A percentile compares a stretch with the other conserved stretches of the same genome.
These are phyloP conservation scores for Pluvianellus socialis DNA, from an alignment of 2,113 vertebrate species.

Conservation along the genomic window DNA sequence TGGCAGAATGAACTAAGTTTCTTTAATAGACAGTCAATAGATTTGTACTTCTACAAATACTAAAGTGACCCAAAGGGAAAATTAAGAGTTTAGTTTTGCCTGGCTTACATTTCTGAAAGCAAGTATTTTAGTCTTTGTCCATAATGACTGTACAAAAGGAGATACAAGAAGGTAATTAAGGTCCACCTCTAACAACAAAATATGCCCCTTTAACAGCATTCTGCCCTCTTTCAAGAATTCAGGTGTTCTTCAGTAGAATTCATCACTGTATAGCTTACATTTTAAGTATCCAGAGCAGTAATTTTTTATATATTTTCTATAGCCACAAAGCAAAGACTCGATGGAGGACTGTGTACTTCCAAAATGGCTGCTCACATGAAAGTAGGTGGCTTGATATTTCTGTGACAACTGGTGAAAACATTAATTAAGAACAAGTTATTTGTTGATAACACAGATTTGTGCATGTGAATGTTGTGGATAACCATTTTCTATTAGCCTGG, in stretches of 20 bases:
- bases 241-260: background rate
- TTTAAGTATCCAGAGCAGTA: background rate
- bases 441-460: background rate
- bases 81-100: background rate
- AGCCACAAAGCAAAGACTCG: background rate
- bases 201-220: background rate
- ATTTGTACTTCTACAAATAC: background rate
- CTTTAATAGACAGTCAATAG: background rate
- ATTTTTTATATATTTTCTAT: background rate
- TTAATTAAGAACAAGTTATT: background rate
- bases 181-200: background rate
- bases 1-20: background rate
- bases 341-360: fast-evolving
- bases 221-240: background rate
- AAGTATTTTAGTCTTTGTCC: background rate
- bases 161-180: background rate
- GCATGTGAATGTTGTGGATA: background rate
- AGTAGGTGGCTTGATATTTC: background rate
- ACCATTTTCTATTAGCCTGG: background rate
- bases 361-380: background rate
- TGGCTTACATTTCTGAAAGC: background rate
- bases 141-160: background rate
- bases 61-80: background rate
- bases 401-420: background rate
- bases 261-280: background rate